Percentiles rank a stretch among this genome's conserved stretches.
Evolutionary conservation across 2,888 invertebrate genomes (phyloP).

Genomic region (Lasioglossum oenotherae): DNA sequence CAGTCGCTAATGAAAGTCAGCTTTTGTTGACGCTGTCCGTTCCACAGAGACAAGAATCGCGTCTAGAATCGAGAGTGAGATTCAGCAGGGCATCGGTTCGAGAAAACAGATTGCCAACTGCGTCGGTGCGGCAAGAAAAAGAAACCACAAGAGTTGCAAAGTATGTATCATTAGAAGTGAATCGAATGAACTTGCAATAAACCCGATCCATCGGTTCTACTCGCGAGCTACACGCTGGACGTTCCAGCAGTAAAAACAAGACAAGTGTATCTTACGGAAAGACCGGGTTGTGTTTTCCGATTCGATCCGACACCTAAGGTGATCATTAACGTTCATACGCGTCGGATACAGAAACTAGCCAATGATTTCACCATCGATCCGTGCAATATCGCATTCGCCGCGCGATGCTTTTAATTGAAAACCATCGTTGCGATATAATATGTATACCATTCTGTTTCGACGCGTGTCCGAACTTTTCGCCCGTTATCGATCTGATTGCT

Average conservation of each 20-base stretch:
- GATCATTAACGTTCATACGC: constrained; percentile 28
- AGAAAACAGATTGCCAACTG: background rate
- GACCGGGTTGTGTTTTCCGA: constrained; percentile 27
- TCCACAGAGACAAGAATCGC: background rate
- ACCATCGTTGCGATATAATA: background rate
- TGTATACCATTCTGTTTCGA: background rate
- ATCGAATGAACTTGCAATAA: constrained; percentile 7
- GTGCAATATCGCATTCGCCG: background rate
- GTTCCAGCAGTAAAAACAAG: background rate
- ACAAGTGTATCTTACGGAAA: constrained; percentile 21
- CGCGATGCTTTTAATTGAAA: background rate
- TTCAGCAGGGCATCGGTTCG: background rate
- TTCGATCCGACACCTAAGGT: constrained; percentile 42
- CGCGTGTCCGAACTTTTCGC: background rate
- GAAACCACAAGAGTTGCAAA: background rate
- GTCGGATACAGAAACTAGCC: background rate
- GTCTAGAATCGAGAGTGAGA: background rate
- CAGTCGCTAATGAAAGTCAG: background rate
- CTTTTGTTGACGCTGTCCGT: background rate
- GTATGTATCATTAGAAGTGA: constrained; percentile 1
- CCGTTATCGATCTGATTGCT: constrained; percentile 1
- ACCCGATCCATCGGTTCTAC: background rate
- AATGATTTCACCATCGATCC: constrained; percentile 18
- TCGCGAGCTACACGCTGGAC: background rate
- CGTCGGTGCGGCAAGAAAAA: background rate